Evolutionary conservation across 2,113 vertebrate species (phyloP).

Genomic region (Glaucidium brasilianum): DNA sequence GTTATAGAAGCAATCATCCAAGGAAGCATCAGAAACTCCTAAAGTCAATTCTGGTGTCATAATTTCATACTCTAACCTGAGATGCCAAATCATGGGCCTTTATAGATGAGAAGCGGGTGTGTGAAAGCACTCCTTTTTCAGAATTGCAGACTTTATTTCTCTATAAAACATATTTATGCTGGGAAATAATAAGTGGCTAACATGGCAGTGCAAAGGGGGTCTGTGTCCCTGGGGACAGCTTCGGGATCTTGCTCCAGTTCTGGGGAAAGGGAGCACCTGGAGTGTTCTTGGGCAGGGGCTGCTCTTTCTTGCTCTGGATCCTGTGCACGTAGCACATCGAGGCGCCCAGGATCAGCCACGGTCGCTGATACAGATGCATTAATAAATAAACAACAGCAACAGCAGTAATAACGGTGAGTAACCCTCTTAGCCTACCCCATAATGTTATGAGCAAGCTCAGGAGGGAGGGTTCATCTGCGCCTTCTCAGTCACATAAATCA

Average conservation of each 20-base stretch:
- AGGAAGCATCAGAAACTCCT: conserved; percentile 77
- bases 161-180: conserved; percentile 77
- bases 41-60: conserved; percentile 80
- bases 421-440: conserved; percentile 53
- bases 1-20: conserved; percentile 82
- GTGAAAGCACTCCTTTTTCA: conserved; percentile 70
- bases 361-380: conserved; percentile 37
- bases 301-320: conserved; percentile 10
- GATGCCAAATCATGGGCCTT: conserved; percentile 76
- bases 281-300: not conserved
- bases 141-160: conserved; percentile 76
- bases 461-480: conserved; percentile 30
- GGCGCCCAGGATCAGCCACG: conserved; percentile 1
- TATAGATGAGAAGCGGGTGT: conserved; percentile 71
- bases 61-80: conserved; percentile 78
- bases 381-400: conserved; percentile 66
- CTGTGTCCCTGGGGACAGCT: not conserved
- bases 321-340: not conserved
- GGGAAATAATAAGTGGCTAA: conserved; percentile 70
- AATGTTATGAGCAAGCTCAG: conserved; percentile 51
- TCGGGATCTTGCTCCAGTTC: not conserved
- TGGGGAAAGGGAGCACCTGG: not conserved
- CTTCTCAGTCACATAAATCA: conserved; percentile 39
- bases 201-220: conserved; percentile 22
- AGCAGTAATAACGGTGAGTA: conserved; percentile 58